Conservation (phyloP, 2,888 invertebrate genomes). For the Drosophila siamana region DNA sequence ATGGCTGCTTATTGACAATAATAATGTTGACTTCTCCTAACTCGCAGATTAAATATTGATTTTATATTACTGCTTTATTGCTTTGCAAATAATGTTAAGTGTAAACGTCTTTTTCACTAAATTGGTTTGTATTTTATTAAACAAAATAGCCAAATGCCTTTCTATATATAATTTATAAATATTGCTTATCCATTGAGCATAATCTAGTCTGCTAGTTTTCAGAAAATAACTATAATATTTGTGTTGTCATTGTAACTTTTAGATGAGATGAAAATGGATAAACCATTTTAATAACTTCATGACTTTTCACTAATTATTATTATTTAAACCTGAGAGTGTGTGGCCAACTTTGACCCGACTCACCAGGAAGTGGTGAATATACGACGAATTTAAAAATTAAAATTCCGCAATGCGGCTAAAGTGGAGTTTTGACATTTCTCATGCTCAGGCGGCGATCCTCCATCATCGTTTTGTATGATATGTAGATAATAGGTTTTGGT, state of each 20-base stretch:
- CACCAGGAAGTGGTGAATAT: slow-evolving; percentile 37
- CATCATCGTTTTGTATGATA: slow-evolving; percentile 66
- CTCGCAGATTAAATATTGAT: neutral
- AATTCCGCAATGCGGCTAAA: slow-evolving; percentile 17
- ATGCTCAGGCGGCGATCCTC: slow-evolving; percentile 29
- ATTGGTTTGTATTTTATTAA: no score
- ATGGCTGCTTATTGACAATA: neutral
- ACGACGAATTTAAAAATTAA: slow-evolving; percentile 14
- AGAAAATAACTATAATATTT: no score
- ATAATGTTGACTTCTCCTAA: neutral
- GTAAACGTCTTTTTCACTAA: no score
- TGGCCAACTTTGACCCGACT: neutral
- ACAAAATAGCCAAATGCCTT: no score
- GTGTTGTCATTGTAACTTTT: no score
- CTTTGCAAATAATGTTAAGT: no score
- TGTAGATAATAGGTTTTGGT: slow-evolving; percentile 74
- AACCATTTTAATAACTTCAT: neutral
- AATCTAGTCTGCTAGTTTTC: no score
- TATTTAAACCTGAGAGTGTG: neutral
- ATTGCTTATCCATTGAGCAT: no score
- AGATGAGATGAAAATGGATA: neutral
- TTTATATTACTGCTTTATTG: no score
- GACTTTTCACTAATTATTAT: neutral
- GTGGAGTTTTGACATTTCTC: slow-evolving; percentile 54
- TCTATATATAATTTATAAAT: no score